Percentiles rank a stretch among this genome's conserved stretches.
These are phyloP conservation scores for Sinocyclocheilus maitianheensis DNA, from an alignment of 2,113 vertebrate species.

Conservation along the genomic window DNA sequence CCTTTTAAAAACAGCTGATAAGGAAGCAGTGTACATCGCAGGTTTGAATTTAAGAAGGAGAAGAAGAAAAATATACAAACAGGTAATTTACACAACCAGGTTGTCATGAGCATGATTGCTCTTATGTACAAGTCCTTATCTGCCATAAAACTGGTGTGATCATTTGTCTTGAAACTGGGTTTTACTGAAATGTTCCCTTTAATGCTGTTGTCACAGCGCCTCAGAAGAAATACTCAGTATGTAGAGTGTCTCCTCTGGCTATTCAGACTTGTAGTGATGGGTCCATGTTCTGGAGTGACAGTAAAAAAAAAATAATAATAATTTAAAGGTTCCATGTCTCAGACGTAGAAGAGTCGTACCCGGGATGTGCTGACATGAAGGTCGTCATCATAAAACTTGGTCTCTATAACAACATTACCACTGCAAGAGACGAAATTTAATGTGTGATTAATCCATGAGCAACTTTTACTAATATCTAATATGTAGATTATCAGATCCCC, in stretches of 20 bases:
- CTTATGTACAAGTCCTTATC: slow-evolving; percentile 63
- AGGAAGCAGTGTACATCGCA: slow-evolving; percentile 57
- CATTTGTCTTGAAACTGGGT: slow-evolving; percentile 45
- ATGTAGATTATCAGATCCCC: too few species aligned
- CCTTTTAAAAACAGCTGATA: slow-evolving; percentile 55
- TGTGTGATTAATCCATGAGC: not conserved
- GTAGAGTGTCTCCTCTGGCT: slow-evolving; percentile 43
- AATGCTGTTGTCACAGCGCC: slow-evolving; percentile 43
- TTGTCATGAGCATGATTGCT: slow-evolving; percentile 63
- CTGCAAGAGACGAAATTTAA: slow-evolving; percentile 70
- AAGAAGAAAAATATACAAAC: slow-evolving; percentile 56
- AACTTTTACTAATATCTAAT: not conserved
- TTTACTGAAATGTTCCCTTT: slow-evolving; percentile 53
- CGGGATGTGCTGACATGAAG: slow-evolving; percentile 98
- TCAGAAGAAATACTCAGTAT: slow-evolving; percentile 38
- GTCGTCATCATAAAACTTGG: slow-evolving; percentile 97
- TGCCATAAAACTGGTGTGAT: slow-evolving; percentile 49
- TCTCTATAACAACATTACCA: slow-evolving; percentile 99
- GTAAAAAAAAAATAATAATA: not conserved
- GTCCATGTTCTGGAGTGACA: slow-evolving; percentile 45
- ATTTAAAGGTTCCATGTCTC: slow-evolving; percentile 65
- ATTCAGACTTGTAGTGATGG: slow-evolving; percentile 43
- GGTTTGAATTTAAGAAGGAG: slow-evolving; percentile 35
- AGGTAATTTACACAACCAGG: slow-evolving; percentile 64
- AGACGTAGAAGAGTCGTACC: slow-evolving; percentile 98